Evolutionary conservation across 1,140 invertebrate genomes (phyloP), one percentile per base, ranked within the genome.

Genomic region (Aplysia californica): DNA sequence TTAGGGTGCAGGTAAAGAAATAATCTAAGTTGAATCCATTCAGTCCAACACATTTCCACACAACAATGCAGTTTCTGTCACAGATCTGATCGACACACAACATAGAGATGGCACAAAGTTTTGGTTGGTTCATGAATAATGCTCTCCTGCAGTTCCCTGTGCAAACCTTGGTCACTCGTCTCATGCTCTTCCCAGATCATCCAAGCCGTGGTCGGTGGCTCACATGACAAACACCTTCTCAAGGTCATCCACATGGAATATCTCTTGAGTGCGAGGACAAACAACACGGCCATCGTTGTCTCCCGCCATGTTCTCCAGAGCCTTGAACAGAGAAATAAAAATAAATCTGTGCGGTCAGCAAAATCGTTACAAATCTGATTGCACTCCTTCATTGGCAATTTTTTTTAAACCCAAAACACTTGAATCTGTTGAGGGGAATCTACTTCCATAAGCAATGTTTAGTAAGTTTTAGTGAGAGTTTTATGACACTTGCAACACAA

Each of bases 181-280:
- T n/a, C n/a, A n/a, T n/a, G n/a, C n/a, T n/a, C n/a, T n/a, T n/a
- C n/a, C n/a, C n/a, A n/a, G n/a, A n/a, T n/a, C n/a, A n/a, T n/a
- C n/a, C n/a, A n/a, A n/a, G n/a, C n/a, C n/a, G n/a, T n/a, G n/a
- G n/a, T n/a, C n/a, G n/a, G n/a, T n/a, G n/a, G n/a, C n/a, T 75
- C 41, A 88, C 87, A 88, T 88, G 72, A 98, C 96, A 89, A 94
- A 98, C 38, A 98, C 96, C 90, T 98, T 98, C 88, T 98, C 96
- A 39, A 95, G 94, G 89, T 96, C 95, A 84, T 95, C 95, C 87
- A 96, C 94, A 56, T 93, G 92, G 91, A 95, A 98, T 77, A 94
- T 92, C 88, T 96, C 95, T 90, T 96, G 96, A 65, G 96, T 98
- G 88, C 96, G 94, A 23, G 96, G 96, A 88, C 97, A 98, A 69